Conservation (phyloP, 1,140 invertebrate species). For the Drosophila orosa region DNA sequence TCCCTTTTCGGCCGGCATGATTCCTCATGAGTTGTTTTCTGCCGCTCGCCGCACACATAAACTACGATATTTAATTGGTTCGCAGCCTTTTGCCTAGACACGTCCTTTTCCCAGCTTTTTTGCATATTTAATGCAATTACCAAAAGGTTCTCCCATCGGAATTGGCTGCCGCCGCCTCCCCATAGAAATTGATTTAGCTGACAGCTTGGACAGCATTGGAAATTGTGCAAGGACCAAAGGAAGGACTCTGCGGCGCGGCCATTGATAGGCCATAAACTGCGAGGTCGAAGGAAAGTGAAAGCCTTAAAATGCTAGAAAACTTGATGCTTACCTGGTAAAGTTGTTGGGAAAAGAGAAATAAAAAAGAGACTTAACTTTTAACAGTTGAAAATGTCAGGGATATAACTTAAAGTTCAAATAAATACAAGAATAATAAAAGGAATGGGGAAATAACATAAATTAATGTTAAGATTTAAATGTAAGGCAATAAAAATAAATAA, state of each 20-base stretch:
- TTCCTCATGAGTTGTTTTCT: slow-evolving; percentile 59
- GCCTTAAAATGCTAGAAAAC: slow-evolving; percentile 1
- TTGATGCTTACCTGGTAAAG: neutral
- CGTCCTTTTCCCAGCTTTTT: slow-evolving; percentile 63
- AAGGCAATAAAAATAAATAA: no score
- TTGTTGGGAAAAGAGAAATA: neutral
- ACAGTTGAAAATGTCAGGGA: neutral
- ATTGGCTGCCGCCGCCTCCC: slow-evolving; percentile 32
- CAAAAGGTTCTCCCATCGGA: slow-evolving; percentile 71
- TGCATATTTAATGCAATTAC: slow-evolving; percentile 83
- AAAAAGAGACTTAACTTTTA: no score
- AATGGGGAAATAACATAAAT: neutral
- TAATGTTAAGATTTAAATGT: neutral
- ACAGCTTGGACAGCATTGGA: slow-evolving; percentile 33
- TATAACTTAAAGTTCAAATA: neutral
- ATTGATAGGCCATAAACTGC: slow-evolving; percentile 47
- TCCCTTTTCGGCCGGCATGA: slow-evolving; percentile 59
- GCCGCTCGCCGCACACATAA: slow-evolving; percentile 60
- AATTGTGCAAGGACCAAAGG: slow-evolving; percentile 24
- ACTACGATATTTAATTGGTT: slow-evolving; percentile 78
- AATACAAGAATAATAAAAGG: neutral
- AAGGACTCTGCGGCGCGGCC: slow-evolving; percentile 10
- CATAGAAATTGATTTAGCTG: slow-evolving; percentile 69
- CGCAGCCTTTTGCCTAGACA: slow-evolving; percentile 54
- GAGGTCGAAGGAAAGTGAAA: slow-evolving; percentile 2